Percentiles rank a stretch among this genome's conserved stretches.
These are phyloP conservation scores for Liasis olivaceus DNA, from an alignment of 2,797 vertebrate genomes.

Conservation along the genomic window DNA sequence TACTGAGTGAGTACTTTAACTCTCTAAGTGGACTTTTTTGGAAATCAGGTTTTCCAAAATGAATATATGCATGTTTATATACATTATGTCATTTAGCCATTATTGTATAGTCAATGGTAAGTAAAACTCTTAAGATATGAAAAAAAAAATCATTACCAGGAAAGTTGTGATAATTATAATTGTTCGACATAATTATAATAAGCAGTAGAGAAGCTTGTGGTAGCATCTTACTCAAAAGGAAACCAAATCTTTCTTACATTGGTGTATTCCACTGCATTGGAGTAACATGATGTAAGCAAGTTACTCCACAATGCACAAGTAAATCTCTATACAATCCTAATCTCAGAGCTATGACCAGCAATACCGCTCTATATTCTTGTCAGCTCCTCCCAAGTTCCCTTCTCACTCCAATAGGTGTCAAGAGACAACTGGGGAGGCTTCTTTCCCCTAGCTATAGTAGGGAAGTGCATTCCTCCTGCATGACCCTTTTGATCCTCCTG, in stretches of 20 bases:
- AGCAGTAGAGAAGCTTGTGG: not conserved
- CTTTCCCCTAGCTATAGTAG: not conserved
- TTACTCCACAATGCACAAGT: not conserved
- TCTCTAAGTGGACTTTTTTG: too few relatives aligned
- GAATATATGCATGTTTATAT: too few relatives aligned
- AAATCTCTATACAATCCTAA: not conserved
- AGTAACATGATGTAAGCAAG: not conserved
- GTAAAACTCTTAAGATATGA: not conserved
- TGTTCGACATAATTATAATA: not conserved
- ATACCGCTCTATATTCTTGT: not conserved
- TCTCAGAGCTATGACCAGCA: not conserved
- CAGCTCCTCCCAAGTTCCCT: not conserved
- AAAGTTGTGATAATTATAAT: not conserved
- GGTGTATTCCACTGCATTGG: not conserved
- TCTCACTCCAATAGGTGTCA: not conserved
- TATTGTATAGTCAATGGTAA: too few relatives aligned
- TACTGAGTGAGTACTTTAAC: too few relatives aligned
- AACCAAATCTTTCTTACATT: not conserved
- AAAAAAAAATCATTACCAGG: not conserved
- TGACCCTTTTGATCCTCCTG: not conserved
- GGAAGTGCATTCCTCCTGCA: not conserved
- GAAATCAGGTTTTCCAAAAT: too few relatives aligned
- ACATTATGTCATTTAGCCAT: too few relatives aligned
- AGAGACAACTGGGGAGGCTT: not conserved
- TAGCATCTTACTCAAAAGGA: not conserved